Conservation (phyloP, 1,140 invertebrate species). For the Drosophila littoralis region DNA sequence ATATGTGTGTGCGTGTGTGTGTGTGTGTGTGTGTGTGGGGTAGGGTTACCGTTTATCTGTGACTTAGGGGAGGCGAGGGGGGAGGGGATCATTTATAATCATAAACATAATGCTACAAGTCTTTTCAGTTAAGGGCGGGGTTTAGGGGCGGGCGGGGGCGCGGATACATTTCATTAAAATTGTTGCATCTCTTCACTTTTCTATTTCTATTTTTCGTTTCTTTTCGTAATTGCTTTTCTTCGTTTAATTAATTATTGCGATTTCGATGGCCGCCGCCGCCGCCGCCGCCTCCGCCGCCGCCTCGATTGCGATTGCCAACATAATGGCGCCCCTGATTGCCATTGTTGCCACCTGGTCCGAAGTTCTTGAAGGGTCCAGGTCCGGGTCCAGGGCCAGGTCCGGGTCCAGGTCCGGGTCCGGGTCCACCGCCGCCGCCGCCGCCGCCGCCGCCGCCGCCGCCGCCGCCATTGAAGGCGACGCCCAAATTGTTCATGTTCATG, state of each 20-base stretch:
- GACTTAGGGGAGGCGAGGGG: neutral
- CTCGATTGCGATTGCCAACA: slow-evolving; percentile 31
- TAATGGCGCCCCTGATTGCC: slow-evolving; percentile 47
- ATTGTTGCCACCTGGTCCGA: slow-evolving; percentile 44
- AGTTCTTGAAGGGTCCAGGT: slow-evolving; percentile 42
- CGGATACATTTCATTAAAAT: neutral
- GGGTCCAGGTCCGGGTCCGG: neutral
- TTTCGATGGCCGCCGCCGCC: slow-evolving; percentile 52
- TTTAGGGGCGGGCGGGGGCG: neutral
- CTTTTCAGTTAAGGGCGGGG: slow-evolving; percentile 24
- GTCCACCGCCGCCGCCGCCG: slow-evolving; percentile 22
- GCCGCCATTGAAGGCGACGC: slow-evolving; percentile 43
- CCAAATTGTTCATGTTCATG: slow-evolving; percentile 28
- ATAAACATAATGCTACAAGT: slow-evolving; percentile 46
- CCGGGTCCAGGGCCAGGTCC: neutral
- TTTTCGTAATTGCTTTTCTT: neutral
- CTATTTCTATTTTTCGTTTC: neutral
- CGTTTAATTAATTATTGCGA: slow-evolving; percentile 44
- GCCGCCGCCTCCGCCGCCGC: slow-evolving; percentile 45
- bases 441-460: slow-evolving; percentile 18
- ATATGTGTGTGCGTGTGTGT: neutral
- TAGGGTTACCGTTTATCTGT: neutral
- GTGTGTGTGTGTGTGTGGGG: neutral
- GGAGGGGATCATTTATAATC: neutral
- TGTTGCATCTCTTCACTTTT: neutral